Evolutionary conservation across 2,797 vertebrate species (phyloP).

Genomic region (Cephalopachus bancanus): DNA sequence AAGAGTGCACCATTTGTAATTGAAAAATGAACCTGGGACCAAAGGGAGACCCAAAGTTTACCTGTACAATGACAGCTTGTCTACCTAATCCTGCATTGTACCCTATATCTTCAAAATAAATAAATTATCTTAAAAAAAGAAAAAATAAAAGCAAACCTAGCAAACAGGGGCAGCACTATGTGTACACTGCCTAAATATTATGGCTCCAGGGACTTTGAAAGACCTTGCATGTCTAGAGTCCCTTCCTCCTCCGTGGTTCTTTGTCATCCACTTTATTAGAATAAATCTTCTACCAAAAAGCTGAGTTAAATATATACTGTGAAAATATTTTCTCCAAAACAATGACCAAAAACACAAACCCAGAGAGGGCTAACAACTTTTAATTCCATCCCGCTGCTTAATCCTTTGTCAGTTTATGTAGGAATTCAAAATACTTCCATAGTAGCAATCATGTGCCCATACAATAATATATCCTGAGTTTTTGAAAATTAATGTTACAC

Average conservation of each 20-base stretch:
- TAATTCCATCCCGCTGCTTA: background rate
- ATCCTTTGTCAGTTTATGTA: slow-evolving; percentile 30
- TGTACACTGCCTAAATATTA: background rate
- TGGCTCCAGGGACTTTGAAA: background rate
- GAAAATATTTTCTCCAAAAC: background rate
- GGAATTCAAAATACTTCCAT: background rate
- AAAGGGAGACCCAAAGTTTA: too few species aligned
- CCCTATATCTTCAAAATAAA: too few species aligned
- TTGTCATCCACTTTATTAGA: background rate
- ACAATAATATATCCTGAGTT: background rate
- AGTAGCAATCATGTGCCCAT: background rate
- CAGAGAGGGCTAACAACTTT: background rate
- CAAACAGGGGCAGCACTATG: background rate
- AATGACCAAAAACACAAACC: background rate
- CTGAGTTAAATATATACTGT: background rate
- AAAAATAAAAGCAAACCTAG: background rate
- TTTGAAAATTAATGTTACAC: background rate
- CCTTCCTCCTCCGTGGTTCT: background rate
- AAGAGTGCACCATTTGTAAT: background rate
- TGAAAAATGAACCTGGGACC: background rate
- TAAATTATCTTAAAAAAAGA: too few species aligned
- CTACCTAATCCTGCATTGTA: too few species aligned
- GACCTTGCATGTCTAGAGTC: background rate
- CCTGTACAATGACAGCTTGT: too few species aligned
- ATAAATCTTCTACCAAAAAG: background rate